Base-by-base conservation (phyloP, 1,140 invertebrate species). In the Muscidifurax raptorellus region DNA sequence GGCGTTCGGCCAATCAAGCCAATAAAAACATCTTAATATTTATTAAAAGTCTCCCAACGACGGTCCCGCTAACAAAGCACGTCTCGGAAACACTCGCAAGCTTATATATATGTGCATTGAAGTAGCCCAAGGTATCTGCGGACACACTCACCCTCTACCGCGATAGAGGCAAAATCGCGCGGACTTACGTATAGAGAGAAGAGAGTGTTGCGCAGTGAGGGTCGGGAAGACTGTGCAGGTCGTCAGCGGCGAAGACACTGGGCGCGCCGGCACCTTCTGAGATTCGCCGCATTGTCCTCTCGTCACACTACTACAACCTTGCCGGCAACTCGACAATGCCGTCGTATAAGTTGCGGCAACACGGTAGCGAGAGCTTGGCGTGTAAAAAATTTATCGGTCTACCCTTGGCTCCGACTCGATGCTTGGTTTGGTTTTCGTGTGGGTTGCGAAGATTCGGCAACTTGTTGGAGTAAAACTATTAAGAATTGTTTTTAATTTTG, bases 21-120 rank as follows among this genome's bases (percentile, higher is more conserved):
- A 69, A 80, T 80, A 71, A 80, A 80, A 80, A 44, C n/a, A 12
- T 80, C 25, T 80, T 47, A 13, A 28, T 22, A 40, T 36, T 69
- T 80, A 80, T 69, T 80, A 80, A 69, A 59, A 69, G 64, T 32
- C 36, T 1, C 18, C 44, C 36, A 90, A 89, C 88, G 87, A 86
- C 87, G 90, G 88, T 90, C 90, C 90, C 88, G 90, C 36, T 71
- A 0, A 59, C 36, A 40, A 80, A 88, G 88, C 18, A 52, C 82
- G 80, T 84, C 80, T 89, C 86, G 76, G 66, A 78, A 78, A 78
- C 15, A 66, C 52, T 36, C 9, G 52, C 59, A 59, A 59, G 52
- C 18, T n/a, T 7, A 59, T n/a, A n/a, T n/a, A n/a, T n/a, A n/a
- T n/a, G 52, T 5, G 22, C 15, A 22, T n/a, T 18, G 22, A 52